Base-by-base conservation (phyloP, 64 coral and sea anemone genomes). In the Orbicella faveolata region DNA sequence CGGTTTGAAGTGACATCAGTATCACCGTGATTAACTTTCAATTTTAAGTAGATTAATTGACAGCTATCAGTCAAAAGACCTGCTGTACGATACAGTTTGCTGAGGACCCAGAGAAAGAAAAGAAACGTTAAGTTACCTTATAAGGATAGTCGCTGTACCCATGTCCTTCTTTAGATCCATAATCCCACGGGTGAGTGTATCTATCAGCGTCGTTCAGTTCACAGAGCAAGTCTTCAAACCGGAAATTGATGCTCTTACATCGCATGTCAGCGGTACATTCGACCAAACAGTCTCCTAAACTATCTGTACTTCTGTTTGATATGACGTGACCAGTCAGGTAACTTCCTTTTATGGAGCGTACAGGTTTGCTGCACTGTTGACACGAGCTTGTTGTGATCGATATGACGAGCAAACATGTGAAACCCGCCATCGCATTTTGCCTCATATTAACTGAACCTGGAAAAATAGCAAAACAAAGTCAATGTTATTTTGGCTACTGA, bases 171-270 rank as follows among this genome's bases (percentile, higher is more conserved):
- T 19, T 23, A 78, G 41, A 19, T 3, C 21, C 76, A 53, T 78
- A 78, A 78, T 78, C 39, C 76, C 18, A 53, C 3, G 76, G 41
- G 76, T 78, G 37, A 21, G 76, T 78, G 44, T 53, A 53, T 78
- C 76, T 78, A 23, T 78, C 76, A 7, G 76, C 41, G 19, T 78
- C 76, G 21, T 53, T 78, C 20, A 53, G 18, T 54, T 78, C 76
- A 14, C 76, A 78, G 44, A 78, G 10, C 37, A 52, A 23, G 8
- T 20, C 39, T 21, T 52, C 21, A 54, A 78, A 78, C 21, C 76
- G 48, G 48, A 53, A 78, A 41, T 78, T 78, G 23, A 78, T 78
- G 48, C 76, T 78, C 10, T 78, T 78, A 23, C 76, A 78, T 37
- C 76, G 39, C 9, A 20, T 19, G 10, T 78, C 41, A 78, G 52